Conservation (phyloP, 2,113 vertebrate species). For the Thunnus thynnus region DNA sequence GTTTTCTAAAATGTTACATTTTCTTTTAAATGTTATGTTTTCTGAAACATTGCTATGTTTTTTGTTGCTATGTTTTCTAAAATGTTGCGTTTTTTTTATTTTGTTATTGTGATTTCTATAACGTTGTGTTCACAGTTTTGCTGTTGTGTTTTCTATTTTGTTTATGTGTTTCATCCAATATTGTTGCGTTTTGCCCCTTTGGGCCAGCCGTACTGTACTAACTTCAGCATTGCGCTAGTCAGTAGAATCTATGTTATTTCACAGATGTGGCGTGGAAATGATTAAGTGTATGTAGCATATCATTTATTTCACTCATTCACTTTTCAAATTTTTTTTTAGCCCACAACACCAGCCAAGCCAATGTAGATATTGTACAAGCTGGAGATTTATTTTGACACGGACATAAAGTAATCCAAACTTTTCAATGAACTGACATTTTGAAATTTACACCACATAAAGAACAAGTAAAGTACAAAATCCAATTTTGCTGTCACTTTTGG, state of each 20-base stretch:
- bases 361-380: not conserved
- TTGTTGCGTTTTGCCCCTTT: not conserved
- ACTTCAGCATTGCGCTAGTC: not conserved
- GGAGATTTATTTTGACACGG: constrained; percentile 38
- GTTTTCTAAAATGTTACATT: not conserved
- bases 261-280: constrained; percentile 10
- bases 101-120: not conserved
- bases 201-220: not conserved
- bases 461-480: constrained; percentile 56
- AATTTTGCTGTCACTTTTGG: constrained; percentile 73
- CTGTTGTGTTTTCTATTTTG: not conserved
- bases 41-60: not conserved
- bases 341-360: constrained; percentile 3
- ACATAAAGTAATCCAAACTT: constrained; percentile 51
- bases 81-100: not conserved
- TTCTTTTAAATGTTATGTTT: not conserved
- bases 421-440: constrained; percentile 29
- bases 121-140: not conserved
- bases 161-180: not conserved
- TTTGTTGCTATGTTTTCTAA: not conserved
- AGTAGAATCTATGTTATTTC: not conserved
- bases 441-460: constrained; percentile 51
- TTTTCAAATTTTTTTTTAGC: constrained; percentile 2
- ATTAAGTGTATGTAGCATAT: not conserved
- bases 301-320: constrained; percentile 3